Evolutionary conservation across 2,888 invertebrate species (phyloP).

Genomic region (Helicoverpa assulta): DNA sequence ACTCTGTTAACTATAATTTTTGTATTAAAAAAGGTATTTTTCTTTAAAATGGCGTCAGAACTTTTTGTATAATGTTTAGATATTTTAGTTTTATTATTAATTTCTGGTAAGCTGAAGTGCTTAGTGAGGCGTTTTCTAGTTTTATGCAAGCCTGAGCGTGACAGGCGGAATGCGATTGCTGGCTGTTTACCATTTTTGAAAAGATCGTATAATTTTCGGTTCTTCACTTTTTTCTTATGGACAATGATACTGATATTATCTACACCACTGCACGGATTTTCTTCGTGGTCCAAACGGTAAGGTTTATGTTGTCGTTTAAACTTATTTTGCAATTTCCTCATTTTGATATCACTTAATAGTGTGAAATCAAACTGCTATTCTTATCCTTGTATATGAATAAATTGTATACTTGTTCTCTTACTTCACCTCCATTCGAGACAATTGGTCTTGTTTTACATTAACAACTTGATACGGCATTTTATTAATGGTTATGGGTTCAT

Average conservation of each 20-base stretch:
- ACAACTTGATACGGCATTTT: conserved; percentile 39
- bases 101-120: conserved; percentile 32
- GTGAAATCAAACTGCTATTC: conserved; percentile 1
- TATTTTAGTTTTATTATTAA: conserved; percentile 20
- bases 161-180: conserved; percentile 28
- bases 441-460: conserved; percentile 18
- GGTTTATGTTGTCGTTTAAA: conserved; percentile 2
- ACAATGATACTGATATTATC: conserved; percentile 31
- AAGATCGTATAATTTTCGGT: conserved; percentile 10
- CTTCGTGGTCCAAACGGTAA: background rate
- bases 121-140: conserved; percentile 18
- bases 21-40: conserved; percentile 10
- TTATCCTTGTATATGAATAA: background rate
- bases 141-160: conserved; percentile 11
- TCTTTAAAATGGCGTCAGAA: conserved; percentile 12
- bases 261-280: conserved; percentile 4
- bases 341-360: conserved; percentile 6
- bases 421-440: conserved; percentile 13
- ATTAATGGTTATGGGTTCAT: conserved; percentile 29
- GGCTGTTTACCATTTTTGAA: conserved; percentile 22
- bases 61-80: conserved; percentile 26
- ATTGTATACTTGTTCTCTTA: conserved; percentile 6
- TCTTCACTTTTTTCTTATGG: conserved; percentile 41
- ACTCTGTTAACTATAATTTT: conserved; percentile 36
- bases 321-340: conserved; percentile 19